Conservation (phyloP, 2,113 vertebrate genomes). For the Ivindomyrus marchei region DNA sequence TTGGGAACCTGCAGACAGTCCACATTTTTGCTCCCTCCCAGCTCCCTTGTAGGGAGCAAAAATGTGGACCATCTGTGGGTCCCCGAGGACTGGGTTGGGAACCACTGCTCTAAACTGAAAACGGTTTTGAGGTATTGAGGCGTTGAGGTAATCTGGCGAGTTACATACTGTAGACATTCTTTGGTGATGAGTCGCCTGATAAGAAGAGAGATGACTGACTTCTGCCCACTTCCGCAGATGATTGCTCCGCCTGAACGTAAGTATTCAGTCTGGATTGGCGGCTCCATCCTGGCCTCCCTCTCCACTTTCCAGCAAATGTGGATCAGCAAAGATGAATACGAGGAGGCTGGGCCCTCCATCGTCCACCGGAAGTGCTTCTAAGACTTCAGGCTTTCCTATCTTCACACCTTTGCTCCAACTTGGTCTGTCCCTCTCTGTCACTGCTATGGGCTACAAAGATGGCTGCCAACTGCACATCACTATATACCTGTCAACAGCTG, state of each 20-base stretch:
- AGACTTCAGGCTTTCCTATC: conserved; percentile 19
- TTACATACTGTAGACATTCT: background rate
- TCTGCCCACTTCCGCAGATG: conserved; percentile 54
- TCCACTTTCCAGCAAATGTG: conserved; percentile 92
- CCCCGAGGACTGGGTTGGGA: background rate
- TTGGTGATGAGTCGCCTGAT: background rate
- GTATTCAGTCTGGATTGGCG: conserved; percentile 85
- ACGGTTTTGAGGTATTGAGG: background rate
- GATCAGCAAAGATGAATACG: conserved; percentile 87
- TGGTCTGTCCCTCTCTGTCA: background rate
- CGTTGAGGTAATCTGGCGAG: background rate
- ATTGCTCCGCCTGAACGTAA: conserved; percentile 82
- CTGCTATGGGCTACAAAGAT: background rate
- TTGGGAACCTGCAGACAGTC: background rate
- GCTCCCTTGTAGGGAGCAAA: background rate
- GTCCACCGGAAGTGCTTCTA: conserved; percentile 87
- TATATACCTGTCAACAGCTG: background rate
- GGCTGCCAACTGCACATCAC: background rate
- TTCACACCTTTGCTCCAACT: background rate
- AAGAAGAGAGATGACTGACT: background rate
- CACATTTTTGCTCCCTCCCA: background rate
- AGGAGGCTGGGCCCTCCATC: conserved; percentile 80
- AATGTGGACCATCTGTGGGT: background rate
- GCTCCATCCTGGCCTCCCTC: conserved; percentile 84
- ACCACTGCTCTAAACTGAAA: background rate